Percentiles rank a stretch among this genome's conserved stretches.
Conservation (phyloP, 2,797 vertebrate species). For the Pterois miles region DNA sequence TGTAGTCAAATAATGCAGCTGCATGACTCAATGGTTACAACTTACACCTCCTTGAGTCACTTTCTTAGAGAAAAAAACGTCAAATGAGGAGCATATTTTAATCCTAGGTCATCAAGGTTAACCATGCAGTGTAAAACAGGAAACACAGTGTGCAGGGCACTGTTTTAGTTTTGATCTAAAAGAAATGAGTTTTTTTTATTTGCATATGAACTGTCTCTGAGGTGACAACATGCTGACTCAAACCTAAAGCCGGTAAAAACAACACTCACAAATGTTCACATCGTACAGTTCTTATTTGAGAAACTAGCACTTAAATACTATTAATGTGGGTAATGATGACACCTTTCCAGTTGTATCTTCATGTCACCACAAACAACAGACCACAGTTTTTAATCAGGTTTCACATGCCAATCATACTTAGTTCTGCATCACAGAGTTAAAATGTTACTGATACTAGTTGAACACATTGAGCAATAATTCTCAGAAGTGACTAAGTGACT, state of each 20-base stretch:
- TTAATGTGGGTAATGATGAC: background rate
- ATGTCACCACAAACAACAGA: background rate
- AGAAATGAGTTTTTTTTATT: no score
- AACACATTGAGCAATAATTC: background rate
- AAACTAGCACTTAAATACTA: background rate
- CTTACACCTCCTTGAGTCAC: background rate
- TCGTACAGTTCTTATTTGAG: background rate
- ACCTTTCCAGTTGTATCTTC: background rate
- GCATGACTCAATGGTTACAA: slow-evolving; percentile 16
- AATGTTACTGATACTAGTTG: background rate
- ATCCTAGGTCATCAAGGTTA: background rate
- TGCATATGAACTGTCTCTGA: background rate
- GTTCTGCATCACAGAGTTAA: background rate
- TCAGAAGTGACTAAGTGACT: background rate
- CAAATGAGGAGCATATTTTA: background rate
- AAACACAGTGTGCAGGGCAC: background rate
- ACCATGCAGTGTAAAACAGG: background rate
- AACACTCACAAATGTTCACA: background rate
- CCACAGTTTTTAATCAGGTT: background rate
- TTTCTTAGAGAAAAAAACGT: background rate
- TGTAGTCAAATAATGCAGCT: background rate
- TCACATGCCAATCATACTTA: background rate
- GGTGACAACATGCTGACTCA: background rate
- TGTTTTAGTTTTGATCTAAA: background rate
- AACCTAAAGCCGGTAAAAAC: background rate